A percentile compares a stretch with the other conserved stretches of the same genome.
Conservation (phyloP, 2,888 invertebrate species). For the Campoplex capitator region DNA sequence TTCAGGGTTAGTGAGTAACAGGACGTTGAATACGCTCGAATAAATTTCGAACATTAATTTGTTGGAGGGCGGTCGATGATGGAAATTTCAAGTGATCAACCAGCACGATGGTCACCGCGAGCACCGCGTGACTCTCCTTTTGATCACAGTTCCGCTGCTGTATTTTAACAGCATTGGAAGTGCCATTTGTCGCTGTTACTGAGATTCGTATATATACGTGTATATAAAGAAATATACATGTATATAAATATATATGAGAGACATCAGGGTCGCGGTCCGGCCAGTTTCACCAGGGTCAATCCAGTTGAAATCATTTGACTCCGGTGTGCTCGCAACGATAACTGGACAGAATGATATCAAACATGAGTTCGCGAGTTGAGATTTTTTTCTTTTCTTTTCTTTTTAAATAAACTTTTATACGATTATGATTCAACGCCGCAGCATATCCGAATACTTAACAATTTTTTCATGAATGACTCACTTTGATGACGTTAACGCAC, state of each 20-base stretch:
- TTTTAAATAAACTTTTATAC: conserved; percentile 16
- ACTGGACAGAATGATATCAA: conserved; percentile 44
- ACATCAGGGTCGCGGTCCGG: conserved; percentile 70
- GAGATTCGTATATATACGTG: conserved; percentile 31
- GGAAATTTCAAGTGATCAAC: conserved; percentile 60
- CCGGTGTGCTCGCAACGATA: conserved; percentile 54
- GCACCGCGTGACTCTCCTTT: conserved; percentile 35
- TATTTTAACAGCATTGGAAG: conserved; percentile 56
- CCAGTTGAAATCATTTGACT: conserved; percentile 75
- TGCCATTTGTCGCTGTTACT: conserved; percentile 47
- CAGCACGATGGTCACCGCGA: conserved; percentile 57
- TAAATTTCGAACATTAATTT: conserved; percentile 50
- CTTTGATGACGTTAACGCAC: background rate
- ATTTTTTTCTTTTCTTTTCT: conserved; percentile 34
- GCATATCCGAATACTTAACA: background rate
- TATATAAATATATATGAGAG: conserved; percentile 26
- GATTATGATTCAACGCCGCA: conserved; percentile 21
- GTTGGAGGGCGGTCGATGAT: conserved; percentile 44
- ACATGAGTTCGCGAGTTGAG: conserved; percentile 36
- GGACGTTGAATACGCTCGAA: conserved; percentile 47
- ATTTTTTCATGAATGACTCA: background rate
- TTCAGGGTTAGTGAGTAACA: conserved; percentile 45
- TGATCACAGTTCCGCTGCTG: conserved; percentile 37
- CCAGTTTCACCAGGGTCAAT: conserved; percentile 74
- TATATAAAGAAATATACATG: conserved; percentile 25